These are phyloP conservation scores for Meloidogyne floridensis DNA, from an alignment of 1,140 invertebrate genomes.

Conservation along the genomic window DNA sequence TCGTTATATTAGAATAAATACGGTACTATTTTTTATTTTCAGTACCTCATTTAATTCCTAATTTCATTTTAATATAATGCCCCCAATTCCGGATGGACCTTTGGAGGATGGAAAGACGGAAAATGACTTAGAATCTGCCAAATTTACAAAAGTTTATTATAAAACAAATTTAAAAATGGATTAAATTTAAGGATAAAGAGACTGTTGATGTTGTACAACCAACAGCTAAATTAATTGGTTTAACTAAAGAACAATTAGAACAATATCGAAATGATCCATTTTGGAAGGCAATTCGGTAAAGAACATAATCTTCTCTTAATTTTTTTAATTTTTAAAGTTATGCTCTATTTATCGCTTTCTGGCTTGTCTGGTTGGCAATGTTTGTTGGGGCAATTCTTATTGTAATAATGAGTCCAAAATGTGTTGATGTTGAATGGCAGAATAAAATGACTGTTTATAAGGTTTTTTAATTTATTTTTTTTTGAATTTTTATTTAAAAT, in stretches of 20 bases:
- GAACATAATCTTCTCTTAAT: background rate
- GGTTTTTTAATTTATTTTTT: constrained; percentile 30
- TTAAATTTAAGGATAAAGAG: constrained; percentile 51
- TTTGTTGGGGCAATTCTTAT: constrained; percentile 63
- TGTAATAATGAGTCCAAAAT: constrained; percentile 63
- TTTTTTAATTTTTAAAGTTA: constrained; percentile 22
- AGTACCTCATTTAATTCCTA: background rate
- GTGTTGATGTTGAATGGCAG: constrained; percentile 54
- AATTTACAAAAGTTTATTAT: constrained; percentile 48
- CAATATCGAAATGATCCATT: constrained; percentile 63
- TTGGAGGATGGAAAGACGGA: constrained; percentile 24
- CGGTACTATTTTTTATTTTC: background rate
- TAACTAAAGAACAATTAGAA: constrained; percentile 64
- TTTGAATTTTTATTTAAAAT: constrained; percentile 4
- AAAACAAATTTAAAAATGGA: background rate
- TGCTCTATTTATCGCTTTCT: constrained; percentile 55
- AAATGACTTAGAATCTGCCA: constrained; percentile 41
- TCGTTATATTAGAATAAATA: too few relatives aligned
- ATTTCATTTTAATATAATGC: background rate
- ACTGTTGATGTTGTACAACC: constrained; percentile 52
- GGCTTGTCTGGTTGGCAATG: constrained; percentile 62
- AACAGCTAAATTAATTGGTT: constrained; percentile 56
- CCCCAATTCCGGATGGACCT: constrained; percentile 17
- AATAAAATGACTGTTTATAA: constrained; percentile 58
- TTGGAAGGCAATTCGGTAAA: constrained; percentile 62